Evolutionary conservation across 2,113 vertebrate genomes (phyloP), one percentile per base, ranked within the genome.

Genomic region (Manacus vitellinus): DNA sequence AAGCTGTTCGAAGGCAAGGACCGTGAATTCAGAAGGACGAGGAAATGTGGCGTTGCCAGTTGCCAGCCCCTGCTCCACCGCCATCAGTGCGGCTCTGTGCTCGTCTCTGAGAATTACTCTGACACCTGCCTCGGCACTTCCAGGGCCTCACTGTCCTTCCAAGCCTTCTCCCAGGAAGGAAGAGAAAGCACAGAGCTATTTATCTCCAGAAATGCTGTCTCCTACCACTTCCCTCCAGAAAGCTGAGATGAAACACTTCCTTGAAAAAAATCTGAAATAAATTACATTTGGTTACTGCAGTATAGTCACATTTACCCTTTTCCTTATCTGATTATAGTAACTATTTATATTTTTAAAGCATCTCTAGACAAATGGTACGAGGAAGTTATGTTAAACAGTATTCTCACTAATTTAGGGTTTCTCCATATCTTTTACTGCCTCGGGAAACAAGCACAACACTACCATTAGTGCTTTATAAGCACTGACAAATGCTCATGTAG

Each of bases 21-120:
- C 46, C 12, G 59, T 4, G 7, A n/a, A 46, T 35, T 6, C 0
- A 33, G 14, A 31, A 2, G 9, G 6, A 12, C 0, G 27, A 41
- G 88, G 63, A 70, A 77, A 74, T 10, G 7, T 55, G 3, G 51
- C 4, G 31, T 28, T 67, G 21, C 43, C 14, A 0, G 1, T 10
- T 5, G 27, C 33, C 59, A 2, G 39, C 23, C 47, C 37, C 14
- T 5, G 35, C 52, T 37, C 22, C 46, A 0, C 13, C 22, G 43
- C 21, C 71, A 27, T 9, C 8, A 0, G 0, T 1, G 37, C 62
- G 7, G 71, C 10, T 33, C 30, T 12, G 41, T 14, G 46, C 58
- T 0, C 37, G 4, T 3, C 27, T 3, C 14, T 24, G 23, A 37
- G 51, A 41, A 54, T 14, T 47, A 23, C 41, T 47, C 33, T 25